A percentile compares a stretch with the other conserved stretches of the same genome.
phyloP scores from a whole-genome alignment of 1,140 invertebrate species.

The Lepeophtheirus salmonis region DNA sequence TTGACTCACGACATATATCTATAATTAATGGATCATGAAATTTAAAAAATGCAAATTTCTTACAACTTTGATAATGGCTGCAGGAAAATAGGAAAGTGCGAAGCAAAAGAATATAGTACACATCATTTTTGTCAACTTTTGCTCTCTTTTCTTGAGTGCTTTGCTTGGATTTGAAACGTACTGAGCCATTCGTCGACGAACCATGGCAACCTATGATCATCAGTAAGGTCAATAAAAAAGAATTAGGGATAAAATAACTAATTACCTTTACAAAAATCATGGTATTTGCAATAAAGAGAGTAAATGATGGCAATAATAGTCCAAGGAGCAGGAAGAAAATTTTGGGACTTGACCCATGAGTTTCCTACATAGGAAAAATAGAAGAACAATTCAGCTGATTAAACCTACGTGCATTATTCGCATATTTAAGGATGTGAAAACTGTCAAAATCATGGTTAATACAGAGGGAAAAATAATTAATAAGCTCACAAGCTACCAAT shows the following conservation, averaged over 20 bases:
- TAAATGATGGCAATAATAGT: not conserved
- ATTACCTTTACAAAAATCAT: constrained; percentile 16
- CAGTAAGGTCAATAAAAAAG: not conserved
- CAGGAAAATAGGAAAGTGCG: constrained; percentile 3
- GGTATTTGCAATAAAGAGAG: constrained; percentile 6
- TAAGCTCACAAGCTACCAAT: no score
- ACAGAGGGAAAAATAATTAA: no score
- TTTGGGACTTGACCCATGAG: not conserved
- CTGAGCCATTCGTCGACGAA: constrained; percentile 3
- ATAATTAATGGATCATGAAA: not conserved
- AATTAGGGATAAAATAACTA: not conserved
- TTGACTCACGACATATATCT: no score
- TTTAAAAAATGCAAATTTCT: not conserved
- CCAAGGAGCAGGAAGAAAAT: constrained; percentile 2
- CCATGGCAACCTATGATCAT: not conserved
- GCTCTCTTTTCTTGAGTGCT: constrained; percentile 5
- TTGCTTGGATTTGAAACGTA: not conserved
- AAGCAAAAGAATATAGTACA: constrained; percentile 2
- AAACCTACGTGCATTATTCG: no score
- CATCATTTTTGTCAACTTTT: constrained; percentile 12
- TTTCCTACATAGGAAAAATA: no score
- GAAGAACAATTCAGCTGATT: no score
- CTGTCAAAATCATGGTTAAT: no score
- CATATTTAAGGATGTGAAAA: no score
- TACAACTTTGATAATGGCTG: constrained; percentile 4